These are phyloP conservation scores for Tillus elongatus DNA, from an alignment of 2,888 invertebrate genomes.

Conservation along the genomic window DNA sequence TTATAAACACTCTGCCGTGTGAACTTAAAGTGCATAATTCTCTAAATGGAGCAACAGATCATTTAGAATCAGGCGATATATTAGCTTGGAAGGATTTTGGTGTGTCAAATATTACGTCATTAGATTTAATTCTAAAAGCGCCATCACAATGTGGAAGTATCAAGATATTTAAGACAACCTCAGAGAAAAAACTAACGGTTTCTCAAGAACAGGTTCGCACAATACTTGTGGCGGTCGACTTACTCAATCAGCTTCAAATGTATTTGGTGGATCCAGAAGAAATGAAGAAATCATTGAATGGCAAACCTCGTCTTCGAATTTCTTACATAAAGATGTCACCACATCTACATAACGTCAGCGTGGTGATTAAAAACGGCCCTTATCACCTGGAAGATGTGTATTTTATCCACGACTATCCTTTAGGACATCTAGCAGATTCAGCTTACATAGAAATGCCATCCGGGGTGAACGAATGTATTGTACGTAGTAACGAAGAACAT, in stretches of 20 bases:
- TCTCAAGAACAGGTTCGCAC: conserved; percentile 10
- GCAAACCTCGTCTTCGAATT: conserved; percentile 51
- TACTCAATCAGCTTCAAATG: conserved; percentile 42
- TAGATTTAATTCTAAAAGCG: conserved; percentile 33
- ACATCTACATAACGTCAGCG: conserved; percentile 33
- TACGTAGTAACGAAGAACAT: conserved; percentile 24
- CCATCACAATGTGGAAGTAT: conserved; percentile 34
- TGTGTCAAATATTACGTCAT: conserved; percentile 33
- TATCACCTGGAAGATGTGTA: conserved; percentile 46
- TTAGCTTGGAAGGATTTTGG: conserved; percentile 24
- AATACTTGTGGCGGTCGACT: conserved; percentile 30
- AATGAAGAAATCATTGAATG: conserved; percentile 51
- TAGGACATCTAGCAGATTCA: conserved; percentile 47
- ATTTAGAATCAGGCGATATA: conserved; percentile 29
- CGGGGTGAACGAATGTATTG: conserved; percentile 42
- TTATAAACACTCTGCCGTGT: conserved; percentile 58
- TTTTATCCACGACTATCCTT: conserved; percentile 42
- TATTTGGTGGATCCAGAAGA: conserved; percentile 51
- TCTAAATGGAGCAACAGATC: conserved; percentile 26
- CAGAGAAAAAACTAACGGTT: no score
- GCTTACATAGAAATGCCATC: conserved; percentile 52
- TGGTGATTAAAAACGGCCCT: conserved; percentile 29
- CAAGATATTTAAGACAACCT: no score
- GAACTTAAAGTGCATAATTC: conserved; percentile 39
- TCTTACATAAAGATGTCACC: conserved; percentile 34